These are phyloP conservation scores for Tolypeutes matacus DNA, from an alignment of 2,797 vertebrate species.

Conservation along the genomic window DNA sequence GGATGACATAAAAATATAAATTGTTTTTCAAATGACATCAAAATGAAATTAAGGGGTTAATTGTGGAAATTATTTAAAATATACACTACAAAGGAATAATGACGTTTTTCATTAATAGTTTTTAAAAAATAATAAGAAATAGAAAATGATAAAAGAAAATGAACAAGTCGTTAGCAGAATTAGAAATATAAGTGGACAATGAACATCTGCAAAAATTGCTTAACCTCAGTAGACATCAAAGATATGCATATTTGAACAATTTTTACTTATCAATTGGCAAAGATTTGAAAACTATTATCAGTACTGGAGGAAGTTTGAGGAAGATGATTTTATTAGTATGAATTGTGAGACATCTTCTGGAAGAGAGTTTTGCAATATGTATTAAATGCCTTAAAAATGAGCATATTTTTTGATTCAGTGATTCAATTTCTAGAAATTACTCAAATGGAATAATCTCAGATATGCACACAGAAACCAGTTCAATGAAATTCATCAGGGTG, in stretches of 20 bases:
- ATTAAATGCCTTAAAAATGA: not conserved
- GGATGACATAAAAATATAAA: not conserved
- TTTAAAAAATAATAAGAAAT: not conserved
- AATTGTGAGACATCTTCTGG: not conserved
- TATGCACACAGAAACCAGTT: not conserved
- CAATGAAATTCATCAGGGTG: not conserved
- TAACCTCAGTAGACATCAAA: not conserved
- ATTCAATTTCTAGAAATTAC: conserved; percentile 6
- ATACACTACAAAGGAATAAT: not conserved
- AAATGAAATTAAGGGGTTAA: not conserved
- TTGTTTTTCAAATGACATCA: not conserved
- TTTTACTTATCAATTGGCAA: not conserved
- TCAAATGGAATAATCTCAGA: not conserved
- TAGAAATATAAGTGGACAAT: not conserved
- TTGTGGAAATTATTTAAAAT: not conserved
- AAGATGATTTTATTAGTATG: not conserved
- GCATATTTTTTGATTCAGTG: not conserved
- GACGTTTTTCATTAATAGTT: not conserved
- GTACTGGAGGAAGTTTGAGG: not conserved
- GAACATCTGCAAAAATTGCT: not conserved
- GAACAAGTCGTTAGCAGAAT: not conserved
- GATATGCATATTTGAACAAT: not conserved
- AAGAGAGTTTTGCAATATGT: not conserved
- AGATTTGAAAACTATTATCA: not conserved
- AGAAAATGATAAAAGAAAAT: not conserved